Conservation (phyloP, 2,113 vertebrate genomes). For the Odontesthes bonariensis region DNA sequence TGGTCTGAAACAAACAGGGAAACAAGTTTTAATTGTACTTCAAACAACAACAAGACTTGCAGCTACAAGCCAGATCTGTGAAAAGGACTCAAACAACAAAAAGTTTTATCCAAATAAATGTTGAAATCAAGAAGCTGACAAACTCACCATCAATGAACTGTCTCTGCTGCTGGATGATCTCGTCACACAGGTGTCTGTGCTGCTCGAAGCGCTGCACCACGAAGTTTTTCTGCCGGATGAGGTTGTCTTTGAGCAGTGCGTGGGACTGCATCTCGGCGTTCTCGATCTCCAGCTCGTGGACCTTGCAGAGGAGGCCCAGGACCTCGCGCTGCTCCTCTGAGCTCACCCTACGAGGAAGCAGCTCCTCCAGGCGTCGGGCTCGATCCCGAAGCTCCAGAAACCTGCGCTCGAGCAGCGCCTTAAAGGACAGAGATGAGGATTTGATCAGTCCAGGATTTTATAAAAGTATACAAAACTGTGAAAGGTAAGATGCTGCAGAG, state of each 20-base stretch:
- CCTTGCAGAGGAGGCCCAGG: conserved; percentile 88
- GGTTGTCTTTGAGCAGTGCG: conserved; percentile 86
- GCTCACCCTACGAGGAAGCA: conserved; percentile 82
- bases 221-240: conserved; percentile 85
- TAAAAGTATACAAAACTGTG: neutral
- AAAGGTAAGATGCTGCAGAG: neutral
- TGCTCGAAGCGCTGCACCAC: conserved; percentile 85
- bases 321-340: conserved; percentile 88
- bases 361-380: conserved; percentile 83
- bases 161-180: conserved; percentile 90
- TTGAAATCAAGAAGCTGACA: neutral
- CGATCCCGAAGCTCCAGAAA: conserved; percentile 82
- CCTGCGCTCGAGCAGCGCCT: conserved; percentile 83
- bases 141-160: conserved; percentile 87
- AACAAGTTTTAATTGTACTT: neutral
- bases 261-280: conserved; percentile 86
- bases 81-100: neutral
- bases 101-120: neutral
- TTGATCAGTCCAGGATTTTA: neutral
- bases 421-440: neutral
- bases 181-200: conserved; percentile 87
- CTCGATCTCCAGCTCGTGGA: conserved; percentile 89
- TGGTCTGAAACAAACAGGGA: conserved; percentile 79
- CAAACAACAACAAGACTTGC: neutral
- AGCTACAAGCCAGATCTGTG: neutral